Percentiles rank a stretch among this genome's conserved stretches.
phyloP scores from a whole-genome alignment of 2,888 invertebrate genomes.

The Empis livida region DNA sequence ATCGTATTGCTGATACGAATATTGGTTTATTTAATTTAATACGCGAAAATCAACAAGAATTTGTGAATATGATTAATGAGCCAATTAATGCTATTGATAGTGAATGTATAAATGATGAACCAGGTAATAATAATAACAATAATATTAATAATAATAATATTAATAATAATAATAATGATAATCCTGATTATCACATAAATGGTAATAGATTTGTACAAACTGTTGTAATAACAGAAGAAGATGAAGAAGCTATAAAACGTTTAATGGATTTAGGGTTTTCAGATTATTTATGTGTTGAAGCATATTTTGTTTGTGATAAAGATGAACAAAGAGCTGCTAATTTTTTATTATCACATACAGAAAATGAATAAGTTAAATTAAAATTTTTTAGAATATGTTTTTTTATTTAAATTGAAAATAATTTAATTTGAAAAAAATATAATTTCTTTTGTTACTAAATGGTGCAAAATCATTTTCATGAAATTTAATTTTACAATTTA shows the following conservation, averaged over 20 bases:
- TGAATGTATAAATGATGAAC: too few species aligned
- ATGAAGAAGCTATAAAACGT: not conserved
- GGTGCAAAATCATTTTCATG: too few species aligned
- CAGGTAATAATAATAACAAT: conserved; percentile 42
- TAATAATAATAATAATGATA: not conserved
- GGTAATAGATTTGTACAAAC: conserved; percentile 12
- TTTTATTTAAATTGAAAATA: too few species aligned
- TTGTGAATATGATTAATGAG: conserved; percentile 67
- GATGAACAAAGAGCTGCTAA: not conserved
- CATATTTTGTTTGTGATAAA: not conserved
- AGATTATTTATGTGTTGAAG: not conserved
- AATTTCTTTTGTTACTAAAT: too few species aligned
- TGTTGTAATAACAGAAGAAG: not conserved
- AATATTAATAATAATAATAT: conserved; percentile 65
- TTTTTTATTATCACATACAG: not conserved
- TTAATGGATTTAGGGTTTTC: not conserved
- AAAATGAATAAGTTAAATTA: too few species aligned
- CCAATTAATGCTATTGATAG: too few species aligned
- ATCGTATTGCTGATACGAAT: conserved; percentile 84
- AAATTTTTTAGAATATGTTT: too few species aligned
- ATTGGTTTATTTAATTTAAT: conserved; percentile 82
- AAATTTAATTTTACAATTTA: too few species aligned
- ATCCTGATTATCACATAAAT: not conserved
- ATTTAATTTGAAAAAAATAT: too few species aligned
- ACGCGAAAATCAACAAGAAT: conserved; percentile 80